These are phyloP conservation scores for Ganaspis sp. DNA, from an alignment of 1,140 invertebrate genomes.

Conservation along the genomic window DNA sequence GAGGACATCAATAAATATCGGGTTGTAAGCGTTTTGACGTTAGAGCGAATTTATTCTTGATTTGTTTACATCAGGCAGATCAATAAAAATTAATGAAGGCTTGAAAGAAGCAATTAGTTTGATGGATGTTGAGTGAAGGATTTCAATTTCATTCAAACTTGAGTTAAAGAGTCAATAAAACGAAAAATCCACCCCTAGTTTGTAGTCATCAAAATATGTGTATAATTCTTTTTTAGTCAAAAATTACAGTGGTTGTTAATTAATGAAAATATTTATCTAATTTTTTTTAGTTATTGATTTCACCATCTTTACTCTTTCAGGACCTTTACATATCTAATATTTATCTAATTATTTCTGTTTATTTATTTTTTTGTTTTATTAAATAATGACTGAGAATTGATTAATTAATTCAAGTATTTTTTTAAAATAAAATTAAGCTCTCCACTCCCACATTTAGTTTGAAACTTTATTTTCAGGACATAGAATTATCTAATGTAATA, in stretches of 20 bases:
- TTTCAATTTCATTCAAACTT: not conserved
- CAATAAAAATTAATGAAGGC: not conserved
- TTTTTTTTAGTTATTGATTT: too few species aligned
- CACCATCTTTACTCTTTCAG: too few species aligned
- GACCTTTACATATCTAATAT: too few species aligned
- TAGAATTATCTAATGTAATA: not conserved
- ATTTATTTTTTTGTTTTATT: too few species aligned
- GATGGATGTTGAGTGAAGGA: not conserved
- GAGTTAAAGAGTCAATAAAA: conserved; percentile 8
- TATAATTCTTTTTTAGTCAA: not conserved
- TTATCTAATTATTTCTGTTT: too few species aligned
- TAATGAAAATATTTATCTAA: too few species aligned
- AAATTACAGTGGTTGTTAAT: not conserved
- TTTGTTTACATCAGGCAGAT: not conserved
- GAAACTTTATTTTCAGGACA: not conserved
- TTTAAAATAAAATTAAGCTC: too few species aligned
- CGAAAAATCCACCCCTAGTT: not conserved
- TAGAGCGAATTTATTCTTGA: not conserved
- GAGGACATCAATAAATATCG: not conserved
- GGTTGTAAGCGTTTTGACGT: not conserved
- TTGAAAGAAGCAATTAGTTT: conserved; percentile 3
- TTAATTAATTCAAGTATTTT: too few species aligned
- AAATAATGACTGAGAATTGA: too few species aligned
- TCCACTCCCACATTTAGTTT: not conserved
- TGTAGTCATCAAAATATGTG: not conserved